A percentile compares a stretch with the other conserved stretches of the same genome.
Evolutionary conservation across 2,113 vertebrate species (phyloP).

Genomic region (Pseudorectes ferrugineus): DNA sequence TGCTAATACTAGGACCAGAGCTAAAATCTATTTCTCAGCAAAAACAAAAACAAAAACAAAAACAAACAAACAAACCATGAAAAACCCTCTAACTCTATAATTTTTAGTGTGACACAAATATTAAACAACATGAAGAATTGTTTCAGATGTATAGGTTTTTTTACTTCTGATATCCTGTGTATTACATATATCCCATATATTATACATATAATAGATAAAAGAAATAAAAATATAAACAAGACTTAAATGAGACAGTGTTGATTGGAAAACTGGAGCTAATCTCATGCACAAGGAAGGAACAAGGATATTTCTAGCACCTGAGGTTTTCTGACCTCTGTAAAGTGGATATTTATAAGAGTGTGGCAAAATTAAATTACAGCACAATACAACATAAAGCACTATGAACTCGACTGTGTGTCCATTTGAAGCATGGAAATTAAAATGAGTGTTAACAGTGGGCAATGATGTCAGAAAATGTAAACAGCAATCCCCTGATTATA

Average conservation of each 20-base stretch:
- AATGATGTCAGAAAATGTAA: neutral
- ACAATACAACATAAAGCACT: neutral
- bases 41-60: neutral
- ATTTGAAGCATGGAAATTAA: neutral
- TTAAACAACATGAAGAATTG: neutral
- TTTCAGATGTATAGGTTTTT: neutral
- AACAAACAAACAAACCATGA: neutral
- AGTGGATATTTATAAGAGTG: neutral
- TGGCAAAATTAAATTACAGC: neutral
- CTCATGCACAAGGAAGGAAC: neutral
- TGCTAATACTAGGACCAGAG: neutral
- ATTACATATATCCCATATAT: neutral
- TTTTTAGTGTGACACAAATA: neutral
- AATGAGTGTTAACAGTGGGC: neutral
- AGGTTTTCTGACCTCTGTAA: neutral
- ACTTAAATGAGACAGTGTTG: neutral
- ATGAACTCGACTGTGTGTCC: fast-evolving
- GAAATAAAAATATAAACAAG: neutral
- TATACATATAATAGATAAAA: neutral
- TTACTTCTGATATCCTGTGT: neutral
- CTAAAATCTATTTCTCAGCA: neutral
- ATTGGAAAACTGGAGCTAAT: neutral
- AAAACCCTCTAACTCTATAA: neutral
- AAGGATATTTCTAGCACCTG: neutral
- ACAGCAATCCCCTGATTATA: neutral